phyloP scores from a whole-genome alignment of 92 coral and sea anemone genomes.

The Paragorgia papillata region DNA sequence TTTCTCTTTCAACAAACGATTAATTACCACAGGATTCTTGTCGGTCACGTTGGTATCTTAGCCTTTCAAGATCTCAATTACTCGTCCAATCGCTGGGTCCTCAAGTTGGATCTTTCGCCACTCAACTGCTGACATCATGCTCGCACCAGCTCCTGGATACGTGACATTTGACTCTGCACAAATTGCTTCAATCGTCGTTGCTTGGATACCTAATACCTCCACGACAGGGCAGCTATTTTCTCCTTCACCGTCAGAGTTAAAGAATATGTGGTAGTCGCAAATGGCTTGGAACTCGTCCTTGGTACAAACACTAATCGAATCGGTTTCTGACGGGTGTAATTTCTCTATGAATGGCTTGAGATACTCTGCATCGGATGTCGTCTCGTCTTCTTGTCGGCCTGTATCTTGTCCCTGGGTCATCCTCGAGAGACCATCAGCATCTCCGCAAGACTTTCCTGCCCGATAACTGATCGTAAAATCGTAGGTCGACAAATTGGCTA shows the following conservation, averaged over 20 bases:
- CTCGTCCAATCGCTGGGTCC: slow-evolving; percentile 36
- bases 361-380: slow-evolving; percentile 20
- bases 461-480: slow-evolving; percentile 62
- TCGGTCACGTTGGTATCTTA: neutral
- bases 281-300: slow-evolving; percentile 50
- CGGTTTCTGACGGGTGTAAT: slow-evolving; percentile 24
- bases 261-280: slow-evolving; percentile 33
- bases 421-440: slow-evolving; percentile 57
- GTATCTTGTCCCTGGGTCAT: slow-evolving; percentile 21
- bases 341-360: slow-evolving; percentile 38
- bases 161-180: slow-evolving; percentile 6
- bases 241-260: neutral
- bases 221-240: slow-evolving; percentile 42
- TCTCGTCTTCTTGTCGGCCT: slow-evolving; percentile 15
- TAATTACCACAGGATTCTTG: neutral
- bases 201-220: slow-evolving; percentile 36
- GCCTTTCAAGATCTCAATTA: slow-evolving; percentile 25
- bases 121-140: slow-evolving; percentile 19
- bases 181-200: slow-evolving; percentile 22
- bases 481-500: slow-evolving; percentile 49
- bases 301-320: slow-evolving; percentile 20
- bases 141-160: neutral
- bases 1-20: neutral
- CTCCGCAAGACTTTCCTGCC: slow-evolving; percentile 40
- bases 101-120: slow-evolving; percentile 30